These are phyloP conservation scores for Anthoscopus minutus DNA, from an alignment of 2,113 vertebrate genomes.

Conservation along the genomic window DNA sequence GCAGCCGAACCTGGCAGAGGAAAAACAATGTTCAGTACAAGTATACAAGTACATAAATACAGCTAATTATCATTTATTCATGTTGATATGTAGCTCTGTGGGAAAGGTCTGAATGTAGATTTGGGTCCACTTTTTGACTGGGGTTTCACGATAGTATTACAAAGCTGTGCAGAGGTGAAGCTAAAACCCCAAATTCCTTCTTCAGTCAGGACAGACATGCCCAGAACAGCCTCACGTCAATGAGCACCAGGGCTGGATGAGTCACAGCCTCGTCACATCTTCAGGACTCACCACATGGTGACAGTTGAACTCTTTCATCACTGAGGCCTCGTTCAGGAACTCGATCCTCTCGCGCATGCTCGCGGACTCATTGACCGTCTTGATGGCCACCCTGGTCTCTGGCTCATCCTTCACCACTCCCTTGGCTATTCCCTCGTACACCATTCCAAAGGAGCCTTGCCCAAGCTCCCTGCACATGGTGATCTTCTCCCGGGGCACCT, in stretches of 20 bases:
- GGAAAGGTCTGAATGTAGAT: background rate
- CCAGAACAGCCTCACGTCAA: background rate
- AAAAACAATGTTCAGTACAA: background rate
- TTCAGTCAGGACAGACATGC: background rate
- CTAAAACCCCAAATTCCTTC: background rate
- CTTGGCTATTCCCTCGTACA: conserved; percentile 94
- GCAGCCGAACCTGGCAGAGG: conserved; percentile 83
- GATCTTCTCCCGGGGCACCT: conserved; percentile 96
- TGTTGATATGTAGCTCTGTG: rapidly evolving
- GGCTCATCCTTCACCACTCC: conserved; percentile 94
- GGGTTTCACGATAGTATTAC: background rate
- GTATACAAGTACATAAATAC: too few relatives aligned
- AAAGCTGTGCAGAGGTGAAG: background rate
- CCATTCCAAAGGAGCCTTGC: conserved; percentile 98
- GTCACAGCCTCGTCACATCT: background rate
- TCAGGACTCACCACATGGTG: conserved; percentile 90
- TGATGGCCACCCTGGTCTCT: conserved; percentile 94
- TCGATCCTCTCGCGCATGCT: conserved; percentile 97
- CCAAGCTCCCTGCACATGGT: conserved; percentile 92
- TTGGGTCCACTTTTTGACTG: background rate
- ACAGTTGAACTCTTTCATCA: conserved; percentile 99
- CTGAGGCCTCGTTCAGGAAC: conserved; percentile 96
- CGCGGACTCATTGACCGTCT: conserved; percentile 94
- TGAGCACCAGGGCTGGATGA: background rate
- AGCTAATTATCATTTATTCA: background rate